Conservation (phyloP, 1,140 invertebrate genomes). For the Odontomachus brunneus region DNA sequence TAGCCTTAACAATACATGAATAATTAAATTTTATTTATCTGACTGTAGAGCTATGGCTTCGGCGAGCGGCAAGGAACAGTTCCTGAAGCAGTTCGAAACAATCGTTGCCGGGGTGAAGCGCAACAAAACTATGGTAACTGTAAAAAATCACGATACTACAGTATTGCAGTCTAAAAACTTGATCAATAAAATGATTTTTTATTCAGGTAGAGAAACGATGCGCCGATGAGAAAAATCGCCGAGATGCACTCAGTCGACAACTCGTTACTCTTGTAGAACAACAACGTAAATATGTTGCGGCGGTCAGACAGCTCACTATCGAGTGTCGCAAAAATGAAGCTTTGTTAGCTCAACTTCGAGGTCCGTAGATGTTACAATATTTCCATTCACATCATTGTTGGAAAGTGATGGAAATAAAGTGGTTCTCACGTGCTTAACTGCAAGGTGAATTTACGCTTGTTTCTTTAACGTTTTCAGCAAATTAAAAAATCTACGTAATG, state of each 20-base stretch:
- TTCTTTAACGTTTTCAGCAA: no score
- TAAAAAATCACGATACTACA: no score
- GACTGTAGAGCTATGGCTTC: conserved; percentile 89
- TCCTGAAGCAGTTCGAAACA: conserved; percentile 94
- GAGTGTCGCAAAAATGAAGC: conserved; percentile 90
- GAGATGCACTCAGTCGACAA: conserved; percentile 90
- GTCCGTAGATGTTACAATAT: conserved; percentile 73
- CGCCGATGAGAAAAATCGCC: conserved; percentile 90
- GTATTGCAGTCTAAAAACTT: no score
- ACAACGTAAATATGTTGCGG: conserved; percentile 93
- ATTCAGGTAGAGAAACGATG: conserved; percentile 85
- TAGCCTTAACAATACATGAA: conserved; percentile 9
- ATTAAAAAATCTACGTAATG: not conserved
- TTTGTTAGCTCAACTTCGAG: conserved; percentile 83
- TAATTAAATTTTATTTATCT: conserved; percentile 51
- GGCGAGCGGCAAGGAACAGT: conserved; percentile 91
- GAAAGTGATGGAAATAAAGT: not conserved
- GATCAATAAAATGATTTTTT: conserved; percentile 8
- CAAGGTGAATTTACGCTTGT: not conserved
- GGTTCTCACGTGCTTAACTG: not conserved
- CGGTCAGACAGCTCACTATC: conserved; percentile 92
- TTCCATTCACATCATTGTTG: not conserved
- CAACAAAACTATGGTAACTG: conserved; percentile 91
- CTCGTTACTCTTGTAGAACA: conserved; percentile 91
- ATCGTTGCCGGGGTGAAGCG: conserved; percentile 94